phyloP scores from a whole-genome alignment of 1,140 invertebrate species.

The Drosophila orena region DNA sequence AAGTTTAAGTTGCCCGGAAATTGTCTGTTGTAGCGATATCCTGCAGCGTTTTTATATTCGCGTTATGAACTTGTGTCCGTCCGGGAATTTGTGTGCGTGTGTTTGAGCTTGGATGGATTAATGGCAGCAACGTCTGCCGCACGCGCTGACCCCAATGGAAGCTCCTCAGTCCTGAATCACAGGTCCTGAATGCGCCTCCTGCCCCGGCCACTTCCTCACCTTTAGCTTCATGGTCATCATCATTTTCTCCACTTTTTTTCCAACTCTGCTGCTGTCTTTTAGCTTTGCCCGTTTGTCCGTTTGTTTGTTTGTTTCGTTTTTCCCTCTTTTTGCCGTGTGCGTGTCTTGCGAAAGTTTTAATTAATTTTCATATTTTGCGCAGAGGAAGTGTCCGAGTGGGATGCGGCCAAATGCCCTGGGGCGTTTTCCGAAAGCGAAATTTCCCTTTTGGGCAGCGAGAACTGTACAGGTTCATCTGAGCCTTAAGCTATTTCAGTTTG shows the following conservation, averaged over 20 bases:
- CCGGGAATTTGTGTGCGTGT: slow-evolving; percentile 21
- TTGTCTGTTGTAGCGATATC: slow-evolving; percentile 84
- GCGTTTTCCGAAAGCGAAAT: slow-evolving; percentile 29
- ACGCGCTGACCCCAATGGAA: slow-evolving; percentile 53
- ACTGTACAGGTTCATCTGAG: slow-evolving; percentile 30
- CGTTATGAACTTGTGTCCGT: slow-evolving; percentile 71
- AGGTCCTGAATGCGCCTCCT: neutral
- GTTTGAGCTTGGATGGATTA: slow-evolving; percentile 69
- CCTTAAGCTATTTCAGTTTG: slow-evolving; percentile 30
- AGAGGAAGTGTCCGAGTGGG: slow-evolving; percentile 47
- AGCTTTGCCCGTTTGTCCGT: slow-evolving; percentile 26
- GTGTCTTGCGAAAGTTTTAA: slow-evolving; percentile 71
- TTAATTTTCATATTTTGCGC: slow-evolving; percentile 81
- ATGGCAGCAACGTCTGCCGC: slow-evolving; percentile 70
- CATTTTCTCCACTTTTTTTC: slow-evolving; percentile 40
- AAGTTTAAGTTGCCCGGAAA: slow-evolving; percentile 81
- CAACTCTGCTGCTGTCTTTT: slow-evolving; percentile 26
- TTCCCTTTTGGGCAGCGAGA: slow-evolving; percentile 31
- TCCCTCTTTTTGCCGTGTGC: slow-evolving; percentile 43
- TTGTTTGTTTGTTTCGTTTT: slow-evolving; percentile 32
- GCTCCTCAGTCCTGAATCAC: neutral
- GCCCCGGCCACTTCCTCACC: slow-evolving; percentile 33
- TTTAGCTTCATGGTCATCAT: slow-evolving; percentile 47
- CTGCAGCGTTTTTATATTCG: slow-evolving; percentile 82
- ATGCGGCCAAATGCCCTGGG: slow-evolving; percentile 18